phyloP scores from a whole-genome alignment of 2,888 invertebrate species.

The Linnaemya vulpina region DNA sequence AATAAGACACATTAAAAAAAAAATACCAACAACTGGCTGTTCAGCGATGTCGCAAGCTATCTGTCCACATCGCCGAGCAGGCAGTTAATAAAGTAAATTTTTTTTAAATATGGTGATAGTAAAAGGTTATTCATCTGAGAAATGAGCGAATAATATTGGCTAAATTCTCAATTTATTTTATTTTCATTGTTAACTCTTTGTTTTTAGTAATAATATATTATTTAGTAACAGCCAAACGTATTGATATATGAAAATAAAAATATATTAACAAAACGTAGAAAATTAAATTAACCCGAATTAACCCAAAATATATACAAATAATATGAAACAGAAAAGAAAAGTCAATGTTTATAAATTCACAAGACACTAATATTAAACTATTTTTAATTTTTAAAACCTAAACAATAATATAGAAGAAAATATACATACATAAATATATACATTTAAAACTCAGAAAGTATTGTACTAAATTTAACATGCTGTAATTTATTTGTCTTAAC shows the following conservation, averaged over 20 bases:
- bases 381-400: conserved; percentile 40
- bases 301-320: conserved; percentile 25
- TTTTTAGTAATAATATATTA: no score
- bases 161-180: no score
- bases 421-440: conserved; percentile 20
- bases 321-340: conserved; percentile 1
- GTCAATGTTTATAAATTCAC: conserved; percentile 58
- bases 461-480: conserved; percentile 40
- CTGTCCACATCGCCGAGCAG: no score
- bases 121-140: no score
- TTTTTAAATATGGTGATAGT: no score
- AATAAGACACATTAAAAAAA: no score
- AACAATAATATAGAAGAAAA: not conserved
- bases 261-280: not conserved
- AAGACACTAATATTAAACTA: conserved; percentile 24
- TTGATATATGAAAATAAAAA: not conserved
- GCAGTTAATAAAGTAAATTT: no score
- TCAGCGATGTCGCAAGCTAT: no score
- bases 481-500: conserved; percentile 58
- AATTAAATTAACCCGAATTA: not conserved
- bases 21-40: no score
- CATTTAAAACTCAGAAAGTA: conserved; percentile 28
- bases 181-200: no score
- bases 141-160: no score
- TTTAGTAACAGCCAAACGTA: no score